Evolutionary conservation across 2,797 vertebrate genomes (phyloP).

Genomic region (Knipowitschia caucasica): DNA sequence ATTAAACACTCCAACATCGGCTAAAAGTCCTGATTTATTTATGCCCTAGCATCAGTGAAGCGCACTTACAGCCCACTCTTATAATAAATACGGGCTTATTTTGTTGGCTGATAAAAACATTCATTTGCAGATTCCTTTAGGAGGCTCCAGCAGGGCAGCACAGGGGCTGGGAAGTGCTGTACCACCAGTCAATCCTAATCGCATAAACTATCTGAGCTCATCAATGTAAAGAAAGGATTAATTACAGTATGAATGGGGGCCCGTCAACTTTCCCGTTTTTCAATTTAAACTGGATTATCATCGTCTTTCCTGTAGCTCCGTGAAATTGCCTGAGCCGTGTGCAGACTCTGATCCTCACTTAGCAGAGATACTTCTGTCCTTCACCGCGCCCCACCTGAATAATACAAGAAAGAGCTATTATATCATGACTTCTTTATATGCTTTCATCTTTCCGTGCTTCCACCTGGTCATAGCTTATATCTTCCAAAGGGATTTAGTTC

Average conservation of each 20-base stretch:
- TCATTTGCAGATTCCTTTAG: slow-evolving; percentile 22
- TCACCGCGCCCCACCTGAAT: slow-evolving; percentile 46
- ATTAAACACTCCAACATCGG: slow-evolving; percentile 37
- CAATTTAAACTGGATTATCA: slow-evolving; percentile 72
- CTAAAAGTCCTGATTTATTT: slow-evolving; percentile 43
- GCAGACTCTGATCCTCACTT: slow-evolving; percentile 46
- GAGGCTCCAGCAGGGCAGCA: slow-evolving; percentile 26
- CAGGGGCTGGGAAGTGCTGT: slow-evolving; percentile 27
- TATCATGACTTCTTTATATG: slow-evolving; percentile 20
- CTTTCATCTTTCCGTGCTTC: slow-evolving; percentile 45
- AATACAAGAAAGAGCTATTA: slow-evolving; percentile 49
- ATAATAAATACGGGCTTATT: slow-evolving; percentile 20
- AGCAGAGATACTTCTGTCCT: slow-evolving; percentile 54
- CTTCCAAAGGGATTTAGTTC: slow-evolving; percentile 23
- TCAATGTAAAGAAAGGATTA: slow-evolving; percentile 62
- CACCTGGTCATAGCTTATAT: slow-evolving; percentile 53
- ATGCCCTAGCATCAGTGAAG: slow-evolving; percentile 27
- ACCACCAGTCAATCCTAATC: slow-evolving; percentile 62
- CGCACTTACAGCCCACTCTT: slow-evolving; percentile 25
- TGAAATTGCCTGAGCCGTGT: slow-evolving; percentile 60
- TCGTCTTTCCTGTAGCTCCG: slow-evolving; percentile 48
- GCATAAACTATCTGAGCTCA: slow-evolving; percentile 53
- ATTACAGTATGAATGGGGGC: slow-evolving; percentile 61
- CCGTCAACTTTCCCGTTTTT: slow-evolving; percentile 61
- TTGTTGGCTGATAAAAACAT: slow-evolving; percentile 24